phyloP scores from a whole-genome alignment of 2,797 vertebrate species.

The Hylomyscus alleni region DNA sequence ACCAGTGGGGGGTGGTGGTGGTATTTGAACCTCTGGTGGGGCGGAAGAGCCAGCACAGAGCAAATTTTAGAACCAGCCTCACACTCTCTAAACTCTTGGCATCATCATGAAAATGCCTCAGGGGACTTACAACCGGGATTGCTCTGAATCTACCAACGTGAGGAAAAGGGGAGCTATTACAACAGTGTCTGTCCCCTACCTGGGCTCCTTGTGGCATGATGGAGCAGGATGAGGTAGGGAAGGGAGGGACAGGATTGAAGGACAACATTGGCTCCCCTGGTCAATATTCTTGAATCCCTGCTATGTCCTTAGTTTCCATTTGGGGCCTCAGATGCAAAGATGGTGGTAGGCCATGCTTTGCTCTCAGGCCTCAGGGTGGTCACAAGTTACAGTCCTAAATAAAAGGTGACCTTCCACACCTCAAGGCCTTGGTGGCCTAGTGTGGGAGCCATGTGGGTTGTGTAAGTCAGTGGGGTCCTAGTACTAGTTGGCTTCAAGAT shows the following conservation, averaged over 20 bases:
- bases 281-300: background rate
- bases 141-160: background rate
- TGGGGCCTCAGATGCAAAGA: background rate
- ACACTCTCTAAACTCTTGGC: background rate
- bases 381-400: background rate
- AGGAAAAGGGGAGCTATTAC: background rate
- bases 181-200: background rate
- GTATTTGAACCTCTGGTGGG: background rate
- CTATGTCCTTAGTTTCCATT: background rate
- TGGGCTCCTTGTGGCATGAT: background rate
- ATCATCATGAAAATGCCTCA: background rate
- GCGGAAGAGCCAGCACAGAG: background rate
- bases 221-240: background rate
- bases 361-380: background rate
- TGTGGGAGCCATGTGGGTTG: background rate
- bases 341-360: background rate
- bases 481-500: background rate
- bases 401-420: background rate
- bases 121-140: background rate
- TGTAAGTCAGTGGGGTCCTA: background rate
- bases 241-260: background rate
- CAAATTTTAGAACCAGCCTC: background rate
- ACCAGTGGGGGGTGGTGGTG: background rate
- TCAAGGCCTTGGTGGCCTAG: background rate
- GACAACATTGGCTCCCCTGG: background rate